These are phyloP conservation scores for Porites cylindrica DNA, from an alignment of 92 coral and sea anemone species.

Conservation along the genomic window DNA sequence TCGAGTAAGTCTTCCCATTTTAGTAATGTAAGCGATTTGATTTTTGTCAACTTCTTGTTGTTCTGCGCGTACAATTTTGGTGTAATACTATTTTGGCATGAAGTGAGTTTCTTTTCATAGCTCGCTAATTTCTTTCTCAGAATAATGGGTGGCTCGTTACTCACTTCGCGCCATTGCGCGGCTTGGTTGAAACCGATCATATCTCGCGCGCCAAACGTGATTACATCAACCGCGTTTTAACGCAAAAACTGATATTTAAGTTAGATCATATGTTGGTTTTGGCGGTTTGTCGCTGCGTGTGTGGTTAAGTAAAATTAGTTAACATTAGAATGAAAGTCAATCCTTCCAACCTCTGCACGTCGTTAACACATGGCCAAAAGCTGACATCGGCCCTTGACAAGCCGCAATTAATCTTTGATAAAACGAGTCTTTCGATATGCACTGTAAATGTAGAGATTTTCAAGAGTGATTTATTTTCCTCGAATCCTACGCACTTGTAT, in stretches of 20 bases:
- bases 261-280: slow-evolving; percentile 21
- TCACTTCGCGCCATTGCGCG: not conserved
- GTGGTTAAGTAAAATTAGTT: slow-evolving; percentile 48
- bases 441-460: slow-evolving; percentile 10
- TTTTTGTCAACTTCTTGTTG: slow-evolving; percentile 7
- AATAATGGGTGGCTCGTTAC: not conserved
- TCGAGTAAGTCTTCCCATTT: slow-evolving; percentile 24
- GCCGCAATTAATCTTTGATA: slow-evolving; percentile 47
- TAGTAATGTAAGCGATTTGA: slow-evolving; percentile 35
- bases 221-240: not conserved
- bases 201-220: not conserved
- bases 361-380: slow-evolving; percentile 39
- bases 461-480: not conserved
- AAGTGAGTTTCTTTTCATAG: not conserved
- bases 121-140: not conserved
- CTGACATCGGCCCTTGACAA: slow-evolving; percentile 6
- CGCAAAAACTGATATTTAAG: slow-evolving; percentile 29
- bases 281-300: slow-evolving; percentile 30
- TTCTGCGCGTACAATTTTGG: slow-evolving; percentile 3
- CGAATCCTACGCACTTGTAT: not conserved
- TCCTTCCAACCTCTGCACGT: slow-evolving; percentile 25
- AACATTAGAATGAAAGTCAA: slow-evolving; percentile 38
- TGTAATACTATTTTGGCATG: not conserved
- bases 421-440: slow-evolving; percentile 26
- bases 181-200: not conserved